phyloP scores from a whole-genome alignment of 2,797 vertebrate species.

The Phrynocephalus forsythii region DNA sequence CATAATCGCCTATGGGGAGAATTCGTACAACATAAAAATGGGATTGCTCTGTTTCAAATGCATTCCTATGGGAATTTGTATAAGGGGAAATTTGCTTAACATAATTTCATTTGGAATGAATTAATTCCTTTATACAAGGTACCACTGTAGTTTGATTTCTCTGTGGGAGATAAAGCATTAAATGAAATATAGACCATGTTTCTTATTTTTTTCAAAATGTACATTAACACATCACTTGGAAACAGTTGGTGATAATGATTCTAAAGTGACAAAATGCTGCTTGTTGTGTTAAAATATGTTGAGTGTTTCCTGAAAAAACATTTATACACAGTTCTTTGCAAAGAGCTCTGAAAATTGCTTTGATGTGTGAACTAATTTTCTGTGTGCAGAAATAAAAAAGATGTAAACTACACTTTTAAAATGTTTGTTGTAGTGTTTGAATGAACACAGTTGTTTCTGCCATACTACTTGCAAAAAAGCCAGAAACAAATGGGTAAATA shows the following conservation, averaged over 20 bases:
- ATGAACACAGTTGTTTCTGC: neutral
- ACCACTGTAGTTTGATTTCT: neutral
- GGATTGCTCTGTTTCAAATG: too few species aligned
- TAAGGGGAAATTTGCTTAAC: too few species aligned
- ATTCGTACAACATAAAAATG: too few species aligned
- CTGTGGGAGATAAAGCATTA: constrained; percentile 1
- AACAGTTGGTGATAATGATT: neutral
- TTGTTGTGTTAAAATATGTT: constrained; percentile 35
- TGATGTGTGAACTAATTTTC: constrained; percentile 20
- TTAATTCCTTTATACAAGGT: too few species aligned
- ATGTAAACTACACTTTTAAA: neutral
- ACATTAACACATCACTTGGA: neutral
- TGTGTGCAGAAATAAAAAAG: neutral
- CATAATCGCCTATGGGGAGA: too few species aligned
- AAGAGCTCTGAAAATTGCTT: constrained; percentile 26
- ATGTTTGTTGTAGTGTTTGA: neutral
- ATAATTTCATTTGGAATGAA: too few species aligned
- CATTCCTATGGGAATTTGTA: too few species aligned
- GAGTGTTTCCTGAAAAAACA: constrained; percentile 3
- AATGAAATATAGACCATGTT: neutral
- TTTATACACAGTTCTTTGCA: constrained; percentile 4
- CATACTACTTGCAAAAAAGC: neutral
- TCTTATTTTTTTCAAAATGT: constrained; percentile 30
- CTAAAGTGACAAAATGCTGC: neutral
- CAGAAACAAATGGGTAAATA: neutral